A percentile compares a stretch with the other conserved stretches of the same genome.
Conservation (phyloP, 2,113 vertebrate genomes). For the Myrmecophaga tridactyla region DNA sequence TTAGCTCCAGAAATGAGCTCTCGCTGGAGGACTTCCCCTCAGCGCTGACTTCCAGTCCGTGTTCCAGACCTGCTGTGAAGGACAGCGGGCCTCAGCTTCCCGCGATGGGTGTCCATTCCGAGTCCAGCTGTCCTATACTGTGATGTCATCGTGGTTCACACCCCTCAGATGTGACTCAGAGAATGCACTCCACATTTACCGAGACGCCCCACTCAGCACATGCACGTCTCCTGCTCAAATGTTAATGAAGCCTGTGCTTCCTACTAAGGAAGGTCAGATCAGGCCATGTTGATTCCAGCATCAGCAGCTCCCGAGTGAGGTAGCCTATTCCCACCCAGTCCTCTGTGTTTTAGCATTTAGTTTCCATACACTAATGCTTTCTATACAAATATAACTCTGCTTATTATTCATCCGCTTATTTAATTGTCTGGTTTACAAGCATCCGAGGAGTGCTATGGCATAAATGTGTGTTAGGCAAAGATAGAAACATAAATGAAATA, state of each 20-base stretch:
- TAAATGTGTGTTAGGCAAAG: background rate
- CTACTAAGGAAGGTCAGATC: background rate
- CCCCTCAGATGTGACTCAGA: background rate
- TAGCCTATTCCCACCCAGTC: background rate
- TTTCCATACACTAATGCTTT: background rate
- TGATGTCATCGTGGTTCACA: background rate
- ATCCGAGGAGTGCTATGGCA: background rate
- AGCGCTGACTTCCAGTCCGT: background rate
- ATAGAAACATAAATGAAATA: constrained; percentile 9
- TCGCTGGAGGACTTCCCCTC: too few relatives aligned
- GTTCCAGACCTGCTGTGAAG: background rate
- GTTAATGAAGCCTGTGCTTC: background rate
- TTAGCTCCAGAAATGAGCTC: too few relatives aligned
- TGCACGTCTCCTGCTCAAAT: background rate
- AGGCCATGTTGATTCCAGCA: background rate
- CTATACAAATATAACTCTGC: background rate
- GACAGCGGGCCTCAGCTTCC: background rate
- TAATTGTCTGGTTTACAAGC: background rate
- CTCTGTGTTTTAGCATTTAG: background rate
- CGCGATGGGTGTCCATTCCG: background rate
- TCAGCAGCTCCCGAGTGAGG: background rate
- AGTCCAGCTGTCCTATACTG: background rate
- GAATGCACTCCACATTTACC: background rate
- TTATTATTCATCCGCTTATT: background rate
- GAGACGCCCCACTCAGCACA: background rate